phyloP scores from a whole-genome alignment of 1,140 invertebrate species.

The Cotesia glomerata region DNA sequence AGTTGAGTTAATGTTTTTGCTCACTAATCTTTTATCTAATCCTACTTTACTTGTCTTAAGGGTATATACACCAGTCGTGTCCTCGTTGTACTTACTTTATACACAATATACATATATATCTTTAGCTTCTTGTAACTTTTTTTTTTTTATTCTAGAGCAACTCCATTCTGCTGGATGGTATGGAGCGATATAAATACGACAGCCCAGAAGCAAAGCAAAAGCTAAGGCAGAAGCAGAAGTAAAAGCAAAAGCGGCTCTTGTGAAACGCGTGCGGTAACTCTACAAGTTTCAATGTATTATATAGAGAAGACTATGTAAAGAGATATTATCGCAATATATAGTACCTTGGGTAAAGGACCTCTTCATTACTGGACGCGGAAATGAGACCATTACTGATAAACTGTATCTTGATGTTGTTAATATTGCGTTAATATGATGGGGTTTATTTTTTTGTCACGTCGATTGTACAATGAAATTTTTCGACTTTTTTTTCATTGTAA shows the following conservation, averaged over 20 bases:
- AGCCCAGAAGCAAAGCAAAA: too few species aligned
- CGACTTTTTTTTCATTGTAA: neutral
- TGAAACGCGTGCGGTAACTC: constrained; percentile 1
- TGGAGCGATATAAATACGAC: too few species aligned
- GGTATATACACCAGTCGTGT: too few species aligned
- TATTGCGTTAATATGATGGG: neutral
- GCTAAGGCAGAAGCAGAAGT: neutral
- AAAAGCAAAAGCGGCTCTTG: neutral
- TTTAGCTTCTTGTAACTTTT: too few species aligned
- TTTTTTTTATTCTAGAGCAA: too few species aligned
- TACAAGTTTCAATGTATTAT: neutral
- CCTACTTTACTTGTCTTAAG: too few species aligned
- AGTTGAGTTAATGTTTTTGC: too few species aligned
- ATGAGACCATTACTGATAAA: constrained; percentile 31
- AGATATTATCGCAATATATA: constrained; percentile 19
- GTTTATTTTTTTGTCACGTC: too few species aligned
- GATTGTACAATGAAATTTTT: neutral
- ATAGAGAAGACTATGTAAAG: neutral
- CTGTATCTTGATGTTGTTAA: constrained; percentile 11
- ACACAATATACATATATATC: too few species aligned
- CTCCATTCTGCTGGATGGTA: too few species aligned
- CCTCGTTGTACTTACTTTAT: too few species aligned
- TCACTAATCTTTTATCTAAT: too few species aligned
- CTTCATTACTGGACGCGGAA: constrained; percentile 28
- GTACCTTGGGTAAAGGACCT: constrained; percentile 23